phyloP scores from a whole-genome alignment of 2,113 vertebrate genomes.

The Siphamia tubifer region DNA sequence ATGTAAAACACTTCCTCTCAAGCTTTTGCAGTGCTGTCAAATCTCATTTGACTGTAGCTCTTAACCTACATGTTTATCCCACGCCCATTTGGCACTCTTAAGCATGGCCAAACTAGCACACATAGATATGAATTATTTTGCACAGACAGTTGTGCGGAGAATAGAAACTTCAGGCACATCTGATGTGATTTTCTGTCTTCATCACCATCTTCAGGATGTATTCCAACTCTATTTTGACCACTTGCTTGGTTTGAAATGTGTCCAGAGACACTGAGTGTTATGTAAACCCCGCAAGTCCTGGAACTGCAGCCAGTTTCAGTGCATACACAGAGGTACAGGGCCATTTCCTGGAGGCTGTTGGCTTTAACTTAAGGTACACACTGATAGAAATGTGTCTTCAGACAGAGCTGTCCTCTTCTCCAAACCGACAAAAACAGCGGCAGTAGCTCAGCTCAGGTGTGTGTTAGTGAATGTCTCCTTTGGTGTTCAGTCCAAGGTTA shows the following conservation, averaged over 20 bases:
- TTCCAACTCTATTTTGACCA: background rate
- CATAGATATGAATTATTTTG: slow-evolving; percentile 3
- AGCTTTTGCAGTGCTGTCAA: slow-evolving; percentile 33
- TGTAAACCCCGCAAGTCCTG: background rate
- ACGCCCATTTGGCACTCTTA: background rate
- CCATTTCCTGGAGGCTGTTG: background rate
- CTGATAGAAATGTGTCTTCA: background rate
- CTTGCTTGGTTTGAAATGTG: background rate
- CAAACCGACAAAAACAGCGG: background rate
- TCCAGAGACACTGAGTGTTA: background rate
- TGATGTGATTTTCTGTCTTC: background rate
- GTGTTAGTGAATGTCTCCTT: background rate
- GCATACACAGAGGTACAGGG: background rate
- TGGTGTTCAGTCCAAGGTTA: background rate
- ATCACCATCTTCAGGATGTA: background rate
- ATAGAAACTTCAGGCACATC: background rate
- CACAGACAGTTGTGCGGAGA: background rate
- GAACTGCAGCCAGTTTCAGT: background rate
- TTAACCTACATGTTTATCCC: slow-evolving; percentile 28
- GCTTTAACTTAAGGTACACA: background rate
- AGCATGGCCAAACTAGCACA: background rate
- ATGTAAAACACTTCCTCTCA: slow-evolving; percentile 40
- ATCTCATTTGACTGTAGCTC: slow-evolving; percentile 31
- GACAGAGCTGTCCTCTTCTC: background rate
- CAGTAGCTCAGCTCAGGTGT: background rate